Base-by-base conservation (phyloP, 2,113 vertebrate genomes). In the Tragelaphus scriptus region DNA sequence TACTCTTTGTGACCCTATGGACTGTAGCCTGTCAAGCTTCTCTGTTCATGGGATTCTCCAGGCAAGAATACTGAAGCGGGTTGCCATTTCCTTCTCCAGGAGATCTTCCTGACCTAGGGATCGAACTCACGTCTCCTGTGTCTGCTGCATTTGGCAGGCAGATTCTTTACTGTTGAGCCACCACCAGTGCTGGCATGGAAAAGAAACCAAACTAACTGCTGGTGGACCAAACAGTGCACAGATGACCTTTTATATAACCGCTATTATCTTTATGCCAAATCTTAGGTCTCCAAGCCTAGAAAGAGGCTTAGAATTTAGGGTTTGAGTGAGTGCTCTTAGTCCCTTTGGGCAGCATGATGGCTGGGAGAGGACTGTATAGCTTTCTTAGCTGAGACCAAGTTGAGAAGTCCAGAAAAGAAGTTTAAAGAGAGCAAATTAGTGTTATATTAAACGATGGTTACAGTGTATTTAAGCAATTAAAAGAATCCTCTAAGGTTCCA, bases 371-470 rank as follows among this genome's bases (percentile, higher is more conserved):
- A 91, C 11, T 79, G 0, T 5, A n/a, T 40, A 75, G 63, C 93
- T 97, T 25, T 80, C 65, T 92, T 89, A 82, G 82, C 91, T 88
- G 65, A 47, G 89, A 96, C 85, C 93, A 91, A 81, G 44, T 53
- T 97, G 82, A 93, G 88, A 97, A 95, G 55, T 85, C 88, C 88
- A 86, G 95, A 97, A 92, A 71, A 53, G 36, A 47, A 61, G 26
- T 91, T 96, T 85, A 90, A 97, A 96, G 80, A 95, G 49, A 98
- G 40, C 79, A 80, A 88, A 98, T 68, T 7, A 95, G 25, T 95
- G 81, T 98, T 98, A 96, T 98, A 98, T 98, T 98, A 96, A 44
- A 79, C 96, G 97, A 92, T 91, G 94, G 58, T 95, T 97, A 96
- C 59, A 63, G 13, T 87, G 55, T 77, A 59, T 98, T 97, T 98